Conservation (phyloP, 2,888 invertebrate species). For the Maniola hyperantus region DNA sequence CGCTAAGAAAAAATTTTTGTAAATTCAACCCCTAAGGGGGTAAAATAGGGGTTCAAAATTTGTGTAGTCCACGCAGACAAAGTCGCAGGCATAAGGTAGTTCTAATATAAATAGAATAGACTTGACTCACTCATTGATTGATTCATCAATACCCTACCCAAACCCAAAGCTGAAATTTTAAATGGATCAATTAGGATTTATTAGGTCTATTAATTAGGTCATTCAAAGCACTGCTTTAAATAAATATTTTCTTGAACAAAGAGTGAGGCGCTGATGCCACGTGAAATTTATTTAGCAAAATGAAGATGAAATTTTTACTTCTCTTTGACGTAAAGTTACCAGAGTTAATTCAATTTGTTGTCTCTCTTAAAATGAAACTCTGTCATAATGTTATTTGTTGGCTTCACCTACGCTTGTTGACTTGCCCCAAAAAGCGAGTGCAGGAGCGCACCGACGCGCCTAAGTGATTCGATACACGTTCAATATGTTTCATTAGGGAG, state of each 20-base stretch:
- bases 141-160: too few relatives aligned
- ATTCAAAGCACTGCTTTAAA: conserved; percentile 59
- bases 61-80: too few relatives aligned
- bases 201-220: conserved; percentile 61
- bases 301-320: conserved; percentile 68
- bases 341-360: conserved; percentile 78
- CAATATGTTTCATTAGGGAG: conserved; percentile 82
- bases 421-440: conserved; percentile 70
- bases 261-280: conserved; percentile 60
- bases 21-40: too few relatives aligned
- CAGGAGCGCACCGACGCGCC: conserved; percentile 71
- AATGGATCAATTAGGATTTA: conserved; percentile 72
- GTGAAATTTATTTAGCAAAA: conserved; percentile 74
- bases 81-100: too few relatives aligned
- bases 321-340: conserved; percentile 75
- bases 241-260: conserved; percentile 73
- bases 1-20: too few relatives aligned
- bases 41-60: too few relatives aligned
- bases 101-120: too few relatives aligned
- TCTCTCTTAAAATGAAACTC: conserved; percentile 78
- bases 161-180: too few relatives aligned
- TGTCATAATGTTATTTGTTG: conserved; percentile 74
- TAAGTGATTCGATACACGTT: conserved; percentile 82
- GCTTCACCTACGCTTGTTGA: conserved; percentile 77
- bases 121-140: too few relatives aligned